Base-by-base conservation (phyloP, 2,888 invertebrate genomes). In the Cenopis cana region DNA sequence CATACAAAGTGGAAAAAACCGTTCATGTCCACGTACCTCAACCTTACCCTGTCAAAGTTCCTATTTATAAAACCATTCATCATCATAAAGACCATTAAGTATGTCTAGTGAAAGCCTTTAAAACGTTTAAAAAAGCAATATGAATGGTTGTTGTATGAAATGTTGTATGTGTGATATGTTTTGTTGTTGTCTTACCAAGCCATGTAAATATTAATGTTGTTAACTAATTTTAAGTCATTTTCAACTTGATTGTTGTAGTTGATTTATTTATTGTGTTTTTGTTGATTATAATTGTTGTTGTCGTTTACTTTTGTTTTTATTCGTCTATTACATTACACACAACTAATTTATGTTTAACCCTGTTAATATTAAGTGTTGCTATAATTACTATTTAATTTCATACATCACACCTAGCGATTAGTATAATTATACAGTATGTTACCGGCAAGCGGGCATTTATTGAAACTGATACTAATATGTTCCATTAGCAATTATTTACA, bases 21-120 rank as follows among this genome's bases (percentile, higher is more conserved):
- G 94, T 96, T 11, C 95, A 95, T 71, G 96, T 97, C 3, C 95
- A 96, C 77, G 95, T 97, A 41, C 96, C 97, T 38, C 96, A 96
- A 75, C 96, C 97, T 8, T 96, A 96, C 84, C 97, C 97, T 20
- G 95, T 97, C 3, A 95, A 95, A 83, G 94, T 97, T 69, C 96
- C 96, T 62, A 94, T 96, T 17, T 90, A 95, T 76, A 95, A 94
- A 79, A 95, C 95, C 75, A 94, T 95, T 74, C 93, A 95, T 67
- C 94, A 95, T 68, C 94, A 95, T 82, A 94, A 94, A 76, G 83
- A 85, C 74, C 90, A 89, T 74, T 86, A 69, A 64, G 68, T 55
- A 41, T 66, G 61, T 29, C 17, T 55, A 55, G 55, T 17, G 33
- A 18, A 49, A 41, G n/a, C 24, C 1, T 64, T 54, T 14, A 14